A percentile compares a stretch with the other conserved stretches of the same genome.
Evolutionary conservation across 1,140 invertebrate species (phyloP).

Genomic region (Pachypsylla venusta): DNA sequence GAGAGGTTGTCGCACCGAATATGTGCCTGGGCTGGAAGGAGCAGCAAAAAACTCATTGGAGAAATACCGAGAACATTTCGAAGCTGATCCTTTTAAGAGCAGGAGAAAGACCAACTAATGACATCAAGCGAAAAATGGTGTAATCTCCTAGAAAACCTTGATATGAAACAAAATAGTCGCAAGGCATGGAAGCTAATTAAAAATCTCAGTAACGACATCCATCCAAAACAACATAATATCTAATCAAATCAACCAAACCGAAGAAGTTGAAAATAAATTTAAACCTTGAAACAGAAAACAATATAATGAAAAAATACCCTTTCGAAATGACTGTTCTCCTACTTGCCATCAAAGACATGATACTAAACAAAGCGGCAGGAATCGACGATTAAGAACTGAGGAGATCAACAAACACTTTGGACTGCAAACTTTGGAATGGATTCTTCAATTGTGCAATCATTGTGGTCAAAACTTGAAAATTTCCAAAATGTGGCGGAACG

Average conservation of each 20-base stretch:
- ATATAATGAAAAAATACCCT: constrained; percentile 8
- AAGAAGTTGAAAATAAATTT: constrained; percentile 6
- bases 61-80: constrained; percentile 1
- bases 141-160: not conserved
- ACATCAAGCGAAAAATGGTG: not conserved
- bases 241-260: constrained; percentile 8
- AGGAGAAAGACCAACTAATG: constrained; percentile 1
- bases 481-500: constrained; percentile 16
- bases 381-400: constrained; percentile 6
- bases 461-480: constrained; percentile 12
- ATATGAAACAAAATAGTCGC: not conserved
- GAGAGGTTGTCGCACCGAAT: not conserved
- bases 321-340: constrained; percentile 5
- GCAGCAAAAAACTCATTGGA: not conserved
- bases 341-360: constrained; percentile 11
- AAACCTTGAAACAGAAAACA: constrained; percentile 7
- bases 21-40: not conserved
- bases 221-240: not conserved
- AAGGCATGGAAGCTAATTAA: constrained; percentile 2
- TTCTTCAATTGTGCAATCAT: constrained; percentile 8
- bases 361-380: constrained; percentile 3
- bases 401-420: constrained; percentile 12
- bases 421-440: not conserved
- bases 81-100: constrained; percentile 3
- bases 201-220: not conserved